Evolutionary conservation across 92 coral and sea anemone species (phyloP).

Genomic region (Parazoanthus swiftii): DNA sequence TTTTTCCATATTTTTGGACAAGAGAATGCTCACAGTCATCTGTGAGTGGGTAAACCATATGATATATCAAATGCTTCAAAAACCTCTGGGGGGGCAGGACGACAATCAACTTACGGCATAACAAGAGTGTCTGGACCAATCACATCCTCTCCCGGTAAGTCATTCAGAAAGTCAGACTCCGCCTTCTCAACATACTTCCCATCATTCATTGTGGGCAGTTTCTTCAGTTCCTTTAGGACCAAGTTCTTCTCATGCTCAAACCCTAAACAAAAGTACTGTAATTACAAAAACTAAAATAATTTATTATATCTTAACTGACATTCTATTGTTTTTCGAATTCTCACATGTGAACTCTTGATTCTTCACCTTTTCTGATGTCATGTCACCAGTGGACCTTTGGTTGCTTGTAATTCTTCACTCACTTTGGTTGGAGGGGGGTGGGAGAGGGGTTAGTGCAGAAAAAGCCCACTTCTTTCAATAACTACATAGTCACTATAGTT

Average conservation of each 20-base stretch:
- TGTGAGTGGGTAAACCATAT: neutral
- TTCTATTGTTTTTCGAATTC: too few relatives aligned
- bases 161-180: conserved; percentile 68
- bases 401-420: too few relatives aligned
- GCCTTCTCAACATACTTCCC: conserved; percentile 67
- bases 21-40: too few relatives aligned
- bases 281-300: too few relatives aligned
- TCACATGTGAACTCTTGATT: too few relatives aligned
- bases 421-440: too few relatives aligned
- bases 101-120: conserved; percentile 89
- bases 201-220: conserved; percentile 91
- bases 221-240: conserved; percentile 70
- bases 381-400: too few relatives aligned
- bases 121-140: conserved; percentile 78
- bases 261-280: conserved; percentile 37
- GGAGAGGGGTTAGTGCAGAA: too few relatives aligned
- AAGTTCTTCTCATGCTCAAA: conserved; percentile 71
- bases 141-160: conserved; percentile 75
- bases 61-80: neutral
- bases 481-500: too few relatives aligned
- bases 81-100: neutral
- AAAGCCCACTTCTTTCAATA: too few relatives aligned
- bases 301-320: neutral
- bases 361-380: too few relatives aligned
- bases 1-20: too few relatives aligned